phyloP scores from a whole-genome alignment of 2,113 vertebrate genomes.

The Seriola quinqueradiata region DNA sequence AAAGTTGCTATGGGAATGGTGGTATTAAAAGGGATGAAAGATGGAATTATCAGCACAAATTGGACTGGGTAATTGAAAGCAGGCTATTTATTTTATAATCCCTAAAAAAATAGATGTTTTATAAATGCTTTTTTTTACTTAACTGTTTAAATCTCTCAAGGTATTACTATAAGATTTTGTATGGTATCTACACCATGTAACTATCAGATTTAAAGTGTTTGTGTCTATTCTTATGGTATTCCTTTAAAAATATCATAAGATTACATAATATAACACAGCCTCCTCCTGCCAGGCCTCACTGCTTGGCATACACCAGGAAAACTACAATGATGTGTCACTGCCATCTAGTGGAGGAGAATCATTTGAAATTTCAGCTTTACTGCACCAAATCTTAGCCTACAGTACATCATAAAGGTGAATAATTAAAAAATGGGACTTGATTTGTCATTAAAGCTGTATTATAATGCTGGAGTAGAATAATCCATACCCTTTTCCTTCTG shows the following conservation, averaged over 20 bases:
- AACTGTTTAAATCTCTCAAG: background rate
- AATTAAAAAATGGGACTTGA: background rate
- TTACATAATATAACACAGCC: slow-evolving; percentile 44
- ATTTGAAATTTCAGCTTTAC: background rate
- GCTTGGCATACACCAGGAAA: background rate
- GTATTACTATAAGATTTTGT: background rate
- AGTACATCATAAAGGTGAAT: background rate
- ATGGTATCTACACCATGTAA: background rate
- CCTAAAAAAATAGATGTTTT: background rate
- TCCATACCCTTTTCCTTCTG: background rate
- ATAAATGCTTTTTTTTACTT: background rate
- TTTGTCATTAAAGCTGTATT: background rate
- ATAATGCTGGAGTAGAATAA: background rate
- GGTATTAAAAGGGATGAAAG: slow-evolving; percentile 54
- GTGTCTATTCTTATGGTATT: background rate
- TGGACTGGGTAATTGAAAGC: slow-evolving; percentile 19
- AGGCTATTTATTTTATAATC: slow-evolving; percentile 19
- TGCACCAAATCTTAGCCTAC: slow-evolving; percentile 14
- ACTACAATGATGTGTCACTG: slow-evolving; percentile 4
- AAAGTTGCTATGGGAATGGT: slow-evolving; percentile 73
- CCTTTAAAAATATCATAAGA: background rate
- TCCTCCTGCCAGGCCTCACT: slow-evolving; percentile 18
- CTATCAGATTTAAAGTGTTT: background rate
- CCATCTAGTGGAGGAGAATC: slow-evolving; percentile 60
- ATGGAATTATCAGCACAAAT: slow-evolving; percentile 52